Percentiles rank a stretch among this genome's conserved stretches.
Conservation (phyloP, 2,113 vertebrate genomes). For the Thoracochromis brauschi region DNA sequence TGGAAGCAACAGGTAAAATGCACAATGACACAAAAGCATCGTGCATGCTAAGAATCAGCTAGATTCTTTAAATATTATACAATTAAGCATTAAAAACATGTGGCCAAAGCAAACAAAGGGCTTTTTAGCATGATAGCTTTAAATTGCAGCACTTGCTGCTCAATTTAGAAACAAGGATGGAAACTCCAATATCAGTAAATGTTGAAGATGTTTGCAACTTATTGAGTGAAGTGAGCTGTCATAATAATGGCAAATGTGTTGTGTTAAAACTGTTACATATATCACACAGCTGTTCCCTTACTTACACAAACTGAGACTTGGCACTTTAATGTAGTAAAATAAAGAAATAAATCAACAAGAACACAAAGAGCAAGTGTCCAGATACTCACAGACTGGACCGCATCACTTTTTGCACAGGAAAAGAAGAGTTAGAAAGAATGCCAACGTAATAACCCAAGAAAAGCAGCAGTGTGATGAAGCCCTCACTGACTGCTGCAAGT, state of each 20-base stretch:
- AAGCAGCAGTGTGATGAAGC: background rate
- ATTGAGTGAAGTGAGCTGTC: background rate
- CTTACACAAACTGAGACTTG: background rate
- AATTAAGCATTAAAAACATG: accelerated
- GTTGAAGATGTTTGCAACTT: background rate
- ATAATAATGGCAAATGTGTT: background rate
- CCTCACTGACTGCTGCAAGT: background rate
- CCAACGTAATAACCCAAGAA: background rate
- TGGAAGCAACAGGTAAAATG: background rate
- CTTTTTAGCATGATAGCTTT: background rate
- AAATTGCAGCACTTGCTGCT: background rate
- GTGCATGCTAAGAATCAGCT: background rate
- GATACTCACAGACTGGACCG: background rate
- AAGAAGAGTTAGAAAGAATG: background rate
- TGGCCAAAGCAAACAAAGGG: background rate
- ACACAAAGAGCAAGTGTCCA: background rate
- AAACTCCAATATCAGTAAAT: background rate
- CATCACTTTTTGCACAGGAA: background rate
- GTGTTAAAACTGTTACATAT: background rate
- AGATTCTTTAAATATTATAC: accelerated
- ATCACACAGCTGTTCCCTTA: background rate
- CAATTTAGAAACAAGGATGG: background rate
- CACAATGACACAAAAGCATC: background rate
- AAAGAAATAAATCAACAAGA: background rate
- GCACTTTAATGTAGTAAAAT: background rate